Percentiles rank a stretch among this genome's conserved stretches.
phyloP scores from a whole-genome alignment of 1,140 invertebrate species.

The Diuraphis noxia region DNA sequence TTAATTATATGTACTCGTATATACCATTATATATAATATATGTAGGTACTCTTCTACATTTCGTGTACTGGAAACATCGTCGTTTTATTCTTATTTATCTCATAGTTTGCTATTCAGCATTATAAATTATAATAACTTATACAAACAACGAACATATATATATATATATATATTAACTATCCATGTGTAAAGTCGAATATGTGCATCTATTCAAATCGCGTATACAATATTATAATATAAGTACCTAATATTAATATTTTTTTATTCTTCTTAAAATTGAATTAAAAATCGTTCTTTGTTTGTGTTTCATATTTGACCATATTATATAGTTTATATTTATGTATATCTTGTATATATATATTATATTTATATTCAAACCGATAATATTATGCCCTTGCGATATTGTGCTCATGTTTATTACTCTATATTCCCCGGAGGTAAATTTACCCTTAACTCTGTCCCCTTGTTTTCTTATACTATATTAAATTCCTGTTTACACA shows the following conservation, averaged over 20 bases:
- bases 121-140: too few species aligned
- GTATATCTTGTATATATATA: not conserved
- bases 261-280: not conserved
- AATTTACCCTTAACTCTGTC: slow-evolving; percentile 53
- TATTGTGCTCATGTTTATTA: slow-evolving; percentile 48
- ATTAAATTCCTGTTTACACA: slow-evolving; percentile 54
- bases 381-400: slow-evolving; percentile 42
- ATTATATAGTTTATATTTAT: not conserved
- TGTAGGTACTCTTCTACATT: too few species aligned
- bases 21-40: not conserved
- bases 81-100: not conserved
- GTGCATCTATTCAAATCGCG: not conserved
- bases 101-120: too few species aligned
- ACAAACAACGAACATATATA: not conserved
- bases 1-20: too few species aligned
- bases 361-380: not conserved
- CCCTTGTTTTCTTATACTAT: slow-evolving; percentile 54
- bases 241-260: not conserved
- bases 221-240: too few species aligned
- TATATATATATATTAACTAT: not conserved
- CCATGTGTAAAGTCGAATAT: not conserved
- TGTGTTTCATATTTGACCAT: not conserved
- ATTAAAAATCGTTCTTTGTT: slow-evolving; percentile 3
- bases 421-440: slow-evolving; percentile 51
- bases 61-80: not conserved